Base-by-base conservation (phyloP, 2,797 vertebrate genomes). In the Sus cebifrons region DNA sequence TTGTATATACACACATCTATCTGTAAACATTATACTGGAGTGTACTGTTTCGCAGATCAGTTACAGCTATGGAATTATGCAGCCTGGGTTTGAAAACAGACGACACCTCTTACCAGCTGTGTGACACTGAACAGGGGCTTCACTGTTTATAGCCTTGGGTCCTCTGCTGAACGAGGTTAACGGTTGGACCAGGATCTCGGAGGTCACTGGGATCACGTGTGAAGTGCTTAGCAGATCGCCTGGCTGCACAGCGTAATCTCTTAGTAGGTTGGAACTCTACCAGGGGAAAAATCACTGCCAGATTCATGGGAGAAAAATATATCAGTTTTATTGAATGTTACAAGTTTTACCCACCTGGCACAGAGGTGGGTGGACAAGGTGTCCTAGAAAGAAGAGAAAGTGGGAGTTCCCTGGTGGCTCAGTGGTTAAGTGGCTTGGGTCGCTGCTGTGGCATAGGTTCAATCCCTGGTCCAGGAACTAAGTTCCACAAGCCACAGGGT, bases 41-140 rank as follows among this genome's bases (percentile, higher is more conserved):
- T 77, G 32, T 60, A 21, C 8, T 36, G 27, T 88, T 95, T 91
- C 86, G 32, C 65, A 64, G 25, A 49, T 65, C 18, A 67, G 15
- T 77, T 78, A n/a, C 52, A 84, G 54, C 36, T 79, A n/a, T 73
- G 23, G 21, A 75, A 67, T 73, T 65, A 70, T 52, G 44, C 73
- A 75, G 32, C 54, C 32, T 60, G 29, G 20, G 23, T 94, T 91
- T 93, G 71, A 77, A 67, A 74, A 82, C 74, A 36, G 77, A 62
- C 5, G 3, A 23, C 73, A 40, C 27, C 81, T 86, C 74, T 95
- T 82, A 12, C 29, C 27, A 32, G 25, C 13, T 71, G 0, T 86
- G 49, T 18, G 65, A 11, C 64, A 3, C 5, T 60, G 54, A 74
- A 84, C 32, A 23, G 52, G 52, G 36, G 25, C 75, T 62, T 64